phyloP scores from a whole-genome alignment of 2,113 vertebrate genomes.

The Carettochelys insculpta region DNA sequence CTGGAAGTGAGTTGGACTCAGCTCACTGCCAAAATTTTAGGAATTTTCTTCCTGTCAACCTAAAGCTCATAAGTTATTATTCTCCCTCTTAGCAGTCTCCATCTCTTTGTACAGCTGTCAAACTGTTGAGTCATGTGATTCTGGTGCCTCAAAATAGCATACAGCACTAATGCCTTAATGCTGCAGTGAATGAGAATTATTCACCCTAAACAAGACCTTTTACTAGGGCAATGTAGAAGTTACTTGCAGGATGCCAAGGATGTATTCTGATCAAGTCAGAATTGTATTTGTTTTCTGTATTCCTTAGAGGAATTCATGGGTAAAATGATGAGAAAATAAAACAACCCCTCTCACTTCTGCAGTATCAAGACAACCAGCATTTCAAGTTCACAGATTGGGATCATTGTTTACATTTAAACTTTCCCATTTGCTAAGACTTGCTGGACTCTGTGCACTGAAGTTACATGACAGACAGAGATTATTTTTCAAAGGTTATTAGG shows the following conservation, averaged over 20 bases:
- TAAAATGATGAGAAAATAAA: neutral
- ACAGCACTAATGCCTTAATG: neutral
- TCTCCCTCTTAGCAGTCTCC: neutral
- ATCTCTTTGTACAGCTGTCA: neutral
- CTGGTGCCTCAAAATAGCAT: rapidly evolving
- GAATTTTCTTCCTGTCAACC: neutral
- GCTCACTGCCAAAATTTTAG: neutral
- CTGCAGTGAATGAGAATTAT: neutral
- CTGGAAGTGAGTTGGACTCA: neutral
- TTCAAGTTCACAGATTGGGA: neutral
- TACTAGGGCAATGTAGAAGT: neutral
- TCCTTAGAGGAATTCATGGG: neutral
- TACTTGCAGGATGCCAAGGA: neutral
- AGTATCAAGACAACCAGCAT: neutral
- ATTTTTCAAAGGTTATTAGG: neutral
- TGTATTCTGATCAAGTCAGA: neutral
- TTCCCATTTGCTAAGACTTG: neutral
- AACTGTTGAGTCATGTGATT: neutral
- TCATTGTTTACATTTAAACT: neutral
- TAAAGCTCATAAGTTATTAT: neutral
- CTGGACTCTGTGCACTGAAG: neutral
- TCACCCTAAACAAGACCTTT: neutral
- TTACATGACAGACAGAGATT: neutral
- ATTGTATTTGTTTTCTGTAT: neutral
- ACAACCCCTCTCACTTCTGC: neutral